A percentile compares a stretch with the other conserved stretches of the same genome.
Conservation (phyloP, 2,797 vertebrate species). For the Vultur gryphus region DNA sequence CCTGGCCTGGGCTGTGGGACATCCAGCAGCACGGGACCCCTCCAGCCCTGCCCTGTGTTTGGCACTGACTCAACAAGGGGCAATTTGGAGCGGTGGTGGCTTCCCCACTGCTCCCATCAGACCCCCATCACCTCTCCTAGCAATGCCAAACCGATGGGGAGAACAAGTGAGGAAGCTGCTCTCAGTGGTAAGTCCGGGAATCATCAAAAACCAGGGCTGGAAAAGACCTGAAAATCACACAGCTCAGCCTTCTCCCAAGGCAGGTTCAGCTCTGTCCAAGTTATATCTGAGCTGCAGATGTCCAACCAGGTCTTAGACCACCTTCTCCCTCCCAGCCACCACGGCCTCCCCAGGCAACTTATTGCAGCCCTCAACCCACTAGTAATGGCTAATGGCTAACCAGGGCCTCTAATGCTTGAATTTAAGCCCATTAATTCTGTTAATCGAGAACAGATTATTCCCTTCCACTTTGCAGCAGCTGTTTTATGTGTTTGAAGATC, state of each 20-base stretch:
- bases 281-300: background rate
- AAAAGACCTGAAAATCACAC: background rate
- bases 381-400: background rate
- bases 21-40: background rate
- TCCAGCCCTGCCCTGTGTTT: background rate
- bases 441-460: background rate
- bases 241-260: background rate
- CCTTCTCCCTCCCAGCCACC: background rate
- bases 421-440: background rate
- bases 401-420: background rate
- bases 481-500: background rate
- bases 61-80: accelerated
- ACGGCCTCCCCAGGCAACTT: background rate
- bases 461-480: background rate
- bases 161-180: background rate
- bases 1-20: background rate
- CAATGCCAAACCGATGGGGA: background rate
- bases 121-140: background rate
- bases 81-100: accelerated
- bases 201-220: background rate
- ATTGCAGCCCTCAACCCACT: background rate
- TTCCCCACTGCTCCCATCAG: background rate
- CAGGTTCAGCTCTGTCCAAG: background rate
- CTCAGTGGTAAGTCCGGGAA: background rate
- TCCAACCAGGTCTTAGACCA: background rate